Evolutionary conservation across 2,797 vertebrate genomes (phyloP).

Genomic region (Pampus argenteus): DNA sequence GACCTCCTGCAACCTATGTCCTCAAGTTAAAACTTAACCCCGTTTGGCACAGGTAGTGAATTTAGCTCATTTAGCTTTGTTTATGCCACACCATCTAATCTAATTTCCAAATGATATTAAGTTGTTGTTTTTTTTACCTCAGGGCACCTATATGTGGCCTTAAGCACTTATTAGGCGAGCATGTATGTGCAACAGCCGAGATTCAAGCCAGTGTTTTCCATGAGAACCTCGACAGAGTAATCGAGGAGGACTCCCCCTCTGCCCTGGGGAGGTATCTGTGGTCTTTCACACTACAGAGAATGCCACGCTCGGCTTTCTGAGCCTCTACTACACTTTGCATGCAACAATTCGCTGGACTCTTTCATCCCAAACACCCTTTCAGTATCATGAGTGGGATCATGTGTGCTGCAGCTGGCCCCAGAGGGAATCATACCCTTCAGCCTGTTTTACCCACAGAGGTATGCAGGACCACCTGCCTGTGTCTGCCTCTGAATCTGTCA

Average conservation of each 20-base stretch:
- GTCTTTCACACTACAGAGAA: conserved; percentile 49
- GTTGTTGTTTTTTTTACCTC: conserved; percentile 4
- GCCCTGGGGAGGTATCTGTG: conserved; percentile 61
- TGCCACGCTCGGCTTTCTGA: conserved; percentile 49
- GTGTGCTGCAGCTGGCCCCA: conserved; percentile 52
- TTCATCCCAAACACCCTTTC: conserved; percentile 59
- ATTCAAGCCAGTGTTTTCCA: conserved; percentile 33
- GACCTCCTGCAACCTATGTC: conserved; percentile 44
- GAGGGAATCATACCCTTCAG: conserved; percentile 40
- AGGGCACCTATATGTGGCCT: conserved; percentile 10
- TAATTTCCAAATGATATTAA: background rate
- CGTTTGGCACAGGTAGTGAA: conserved; percentile 8
- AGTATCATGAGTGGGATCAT: conserved; percentile 58
- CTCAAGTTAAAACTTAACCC: conserved; percentile 17
- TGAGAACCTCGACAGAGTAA: conserved; percentile 31
- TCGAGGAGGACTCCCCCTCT: conserved; percentile 37
- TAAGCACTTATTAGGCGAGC: conserved; percentile 28
- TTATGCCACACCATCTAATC: conserved; percentile 1
- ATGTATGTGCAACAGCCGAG: conserved; percentile 17
- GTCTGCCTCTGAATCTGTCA: conserved; percentile 1
- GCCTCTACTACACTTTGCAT: conserved; percentile 57
- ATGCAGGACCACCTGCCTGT: conserved; percentile 46
- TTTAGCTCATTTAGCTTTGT: conserved; percentile 35
- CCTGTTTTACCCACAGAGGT: conserved; percentile 6
- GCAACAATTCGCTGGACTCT: conserved; percentile 55